A percentile compares a stretch with the other conserved stretches of the same genome.
Evolutionary conservation across 2,888 invertebrate genomes (phyloP).

Genomic region (Caenorhabditis doughertyi): DNA sequence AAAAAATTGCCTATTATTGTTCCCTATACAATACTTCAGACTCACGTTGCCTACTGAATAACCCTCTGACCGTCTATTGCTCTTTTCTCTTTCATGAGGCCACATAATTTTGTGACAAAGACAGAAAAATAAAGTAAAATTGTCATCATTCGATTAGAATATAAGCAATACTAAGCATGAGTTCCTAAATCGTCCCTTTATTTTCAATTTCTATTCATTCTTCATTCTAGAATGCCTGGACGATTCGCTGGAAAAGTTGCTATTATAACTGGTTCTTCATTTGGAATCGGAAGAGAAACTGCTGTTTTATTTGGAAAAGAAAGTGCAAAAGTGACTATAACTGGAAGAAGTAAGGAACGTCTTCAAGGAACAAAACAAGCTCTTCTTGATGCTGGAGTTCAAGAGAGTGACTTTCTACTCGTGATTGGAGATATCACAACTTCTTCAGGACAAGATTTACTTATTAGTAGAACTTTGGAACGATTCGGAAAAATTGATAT

Average conservation of each 20-base stretch:
- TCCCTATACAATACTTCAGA: too few relatives aligned
- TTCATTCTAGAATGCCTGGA: background rate
- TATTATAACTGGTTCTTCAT: constrained; percentile 49
- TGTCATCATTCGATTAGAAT: constrained; percentile 12
- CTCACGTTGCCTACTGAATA: too few relatives aligned
- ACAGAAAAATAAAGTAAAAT: background rate
- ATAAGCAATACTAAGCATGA: too few relatives aligned
- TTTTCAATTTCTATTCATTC: background rate
- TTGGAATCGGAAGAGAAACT: constrained; percentile 61
- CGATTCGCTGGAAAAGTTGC: constrained; percentile 32
- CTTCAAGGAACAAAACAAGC: constrained; percentile 33
- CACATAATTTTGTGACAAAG: constrained; percentile 21
- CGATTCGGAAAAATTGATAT: constrained; percentile 61
- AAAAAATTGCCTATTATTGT: too few relatives aligned
- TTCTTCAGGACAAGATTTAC: constrained; percentile 38
- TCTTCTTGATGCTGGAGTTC: constrained; percentile 20
- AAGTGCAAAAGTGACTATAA: constrained; percentile 61
- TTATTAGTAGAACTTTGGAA: constrained; percentile 46
- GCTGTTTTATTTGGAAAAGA: constrained; percentile 58
- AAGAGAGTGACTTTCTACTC: constrained; percentile 31
- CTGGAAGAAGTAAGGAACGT: constrained; percentile 53
- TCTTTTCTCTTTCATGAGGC: background rate
- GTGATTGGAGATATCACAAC: constrained; percentile 51
- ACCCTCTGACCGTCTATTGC: background rate
- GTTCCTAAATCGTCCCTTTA: too few relatives aligned